Base-by-base conservation (phyloP, 2,113 vertebrate species). In the Coregonus clupeaformis region DNA sequence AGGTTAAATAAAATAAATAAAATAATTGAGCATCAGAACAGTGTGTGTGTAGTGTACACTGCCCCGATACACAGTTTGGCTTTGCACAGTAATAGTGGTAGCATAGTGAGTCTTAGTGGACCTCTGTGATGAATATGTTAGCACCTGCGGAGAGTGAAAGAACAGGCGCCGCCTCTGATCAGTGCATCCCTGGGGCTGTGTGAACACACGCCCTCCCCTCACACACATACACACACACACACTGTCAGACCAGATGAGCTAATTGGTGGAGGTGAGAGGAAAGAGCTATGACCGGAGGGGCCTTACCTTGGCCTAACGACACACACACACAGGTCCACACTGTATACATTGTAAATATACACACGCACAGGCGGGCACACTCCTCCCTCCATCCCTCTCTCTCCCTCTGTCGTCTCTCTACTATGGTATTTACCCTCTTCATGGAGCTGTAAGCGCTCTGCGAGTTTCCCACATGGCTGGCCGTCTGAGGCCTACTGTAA, bases 131-230 rank as follows among this genome's bases (percentile, higher is more conserved):
- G 88, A 89, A 88, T 88, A 86, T 85, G 86, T 91, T 89, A 81
- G 88, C 90, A 89, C 88, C 90, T 92, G 89, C 80, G 71, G 86
- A 86, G 86, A 88, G 84, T 85, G 86, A 88, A 90, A 90, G 89
- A 91, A 84, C 88, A 89, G 87, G 79, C 84, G 85, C 87, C 89
- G 84, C 77, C 85, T 87, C 75, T 79, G 85, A 90, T 89, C 82
- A 87, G 77, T 77, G 30, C 32, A 9, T 27, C 6, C 66, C 66
- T 65, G 25, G 25, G 63, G 52, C 77, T 64, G 66, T 11, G 63
- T 55, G 57, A 47, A 70, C 73, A 68, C 81, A 25, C 45, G 1
- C 75, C 75, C 18, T 27, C 84, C 62, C 71, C 65, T 55, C 9
- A 63, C 68, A 68, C 80, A 78, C 70, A 57, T 70, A 69, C 45